phyloP scores from a whole-genome alignment of 2,113 vertebrate species.

The Todiramphus saurophagus region DNA sequence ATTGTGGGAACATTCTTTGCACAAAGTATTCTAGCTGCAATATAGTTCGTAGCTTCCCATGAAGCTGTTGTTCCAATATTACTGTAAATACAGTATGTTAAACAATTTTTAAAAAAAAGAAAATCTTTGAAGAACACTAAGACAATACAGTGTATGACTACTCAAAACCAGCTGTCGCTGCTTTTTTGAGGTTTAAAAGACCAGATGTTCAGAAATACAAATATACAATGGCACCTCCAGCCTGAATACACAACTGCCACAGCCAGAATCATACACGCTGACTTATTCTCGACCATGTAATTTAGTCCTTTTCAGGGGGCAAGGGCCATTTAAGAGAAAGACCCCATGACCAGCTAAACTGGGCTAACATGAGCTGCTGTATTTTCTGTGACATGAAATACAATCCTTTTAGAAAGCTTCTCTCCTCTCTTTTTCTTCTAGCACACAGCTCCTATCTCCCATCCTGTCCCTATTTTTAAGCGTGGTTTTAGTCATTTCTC shows the following conservation, averaged over 20 bases:
- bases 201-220: background rate
- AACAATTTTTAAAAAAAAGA: background rate
- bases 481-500: background rate
- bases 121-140: background rate
- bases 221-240: background rate
- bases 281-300: background rate
- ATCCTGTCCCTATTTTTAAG: background rate
- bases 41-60: conserved; percentile 25
- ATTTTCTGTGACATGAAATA: background rate
- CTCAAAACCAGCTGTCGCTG: background rate
- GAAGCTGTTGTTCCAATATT: background rate
- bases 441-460: background rate
- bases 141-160: background rate
- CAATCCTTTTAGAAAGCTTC: background rate
- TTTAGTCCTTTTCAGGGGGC: rapidly evolving
- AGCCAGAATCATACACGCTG: background rate
- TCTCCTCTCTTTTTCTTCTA: background rate
- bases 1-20: conserved; percentile 18
- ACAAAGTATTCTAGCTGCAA: background rate
- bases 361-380: background rate
- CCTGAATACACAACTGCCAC: background rate
- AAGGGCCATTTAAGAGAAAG: background rate
- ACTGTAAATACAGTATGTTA: conserved; percentile 29
- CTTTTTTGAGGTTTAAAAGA: background rate
- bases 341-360: background rate